Base-by-base conservation (phyloP, 1,140 invertebrate species). In the Lineus longissimus region DNA sequence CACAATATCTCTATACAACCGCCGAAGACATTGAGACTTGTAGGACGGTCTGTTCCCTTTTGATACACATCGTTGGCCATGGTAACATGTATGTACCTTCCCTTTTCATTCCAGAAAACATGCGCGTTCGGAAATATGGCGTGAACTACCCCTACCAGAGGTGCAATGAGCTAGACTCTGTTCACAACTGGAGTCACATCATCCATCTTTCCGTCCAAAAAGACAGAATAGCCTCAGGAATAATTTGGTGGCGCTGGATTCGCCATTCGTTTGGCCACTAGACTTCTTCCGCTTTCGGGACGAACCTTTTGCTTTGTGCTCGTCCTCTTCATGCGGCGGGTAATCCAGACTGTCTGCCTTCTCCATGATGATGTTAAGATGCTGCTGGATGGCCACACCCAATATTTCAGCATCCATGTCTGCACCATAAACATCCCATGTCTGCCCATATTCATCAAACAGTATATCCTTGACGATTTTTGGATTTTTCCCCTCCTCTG, bases 381-480 rank as follows among this genome's bases (percentile, higher is more conserved):
- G 69, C n/a, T 30, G 54, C 58, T 70, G 67, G 23, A 70, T 70
- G 51, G 69, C 69, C 1, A 66, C 54, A n/a, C 69, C 69, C 0
- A 70, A 47, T 2, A 70, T 59, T 40, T 70, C 67, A 7, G 67
- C 58, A 47, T 70, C 69, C 30, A 65, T 60, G 31, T 70, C 67
- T 6, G 68, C 68, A 2, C 68, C 68, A 59, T 70, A 70, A 1
- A 70, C 62, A 30, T 70, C 68, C 68, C 68, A 70, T n/a, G 68
- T 70, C 56, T 69, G 63, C 13, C 68, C 68, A 36, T 62, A 19
- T 41, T 68, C 68, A 45, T 70, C 68, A 43, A 41, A 70, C 11
- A 29, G 55, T 22, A 70, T 55, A 19, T 70, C 68, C 19, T 27
- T 62, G 9, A 68, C 58, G n/a, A 27, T 27, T 19, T 19, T 51